phyloP scores from a whole-genome alignment of 2,888 invertebrate species.

The Saturnia pavonia region DNA sequence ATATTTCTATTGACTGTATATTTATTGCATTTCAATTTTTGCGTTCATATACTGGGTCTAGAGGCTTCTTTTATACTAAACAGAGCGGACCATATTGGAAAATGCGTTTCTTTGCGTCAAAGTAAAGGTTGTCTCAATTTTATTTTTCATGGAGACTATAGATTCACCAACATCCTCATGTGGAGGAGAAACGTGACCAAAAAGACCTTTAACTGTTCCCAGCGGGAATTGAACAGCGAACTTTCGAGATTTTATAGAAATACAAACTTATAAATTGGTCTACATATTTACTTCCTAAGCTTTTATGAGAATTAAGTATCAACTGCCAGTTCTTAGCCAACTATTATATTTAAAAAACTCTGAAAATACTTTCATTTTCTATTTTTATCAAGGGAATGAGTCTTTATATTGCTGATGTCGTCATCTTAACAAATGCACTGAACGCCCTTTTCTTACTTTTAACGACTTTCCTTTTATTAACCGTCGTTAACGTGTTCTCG shows the following conservation, averaged over 20 bases:
- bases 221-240: neutral
- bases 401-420: neutral
- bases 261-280: neutral
- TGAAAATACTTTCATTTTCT: neutral
- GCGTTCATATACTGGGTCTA: neutral
- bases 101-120: neutral
- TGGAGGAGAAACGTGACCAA: neutral
- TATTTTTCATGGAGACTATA: no score
- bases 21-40: neutral
- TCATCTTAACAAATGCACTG: neutral
- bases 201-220: neutral
- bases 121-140: neutral
- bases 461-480: slow-evolving; percentile 5
- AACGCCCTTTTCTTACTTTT: neutral
- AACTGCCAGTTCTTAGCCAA: neutral
- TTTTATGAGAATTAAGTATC: neutral
- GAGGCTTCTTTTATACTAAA: neutral
- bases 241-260: neutral
- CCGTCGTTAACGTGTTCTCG: neutral
- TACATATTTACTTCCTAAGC: neutral
- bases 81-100: neutral
- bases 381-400: neutral
- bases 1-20: neutral
- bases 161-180: no score
- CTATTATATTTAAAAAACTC: neutral